phyloP scores from a whole-genome alignment of 2,888 invertebrate genomes.

The Chalcosyrphus nemorum region DNA sequence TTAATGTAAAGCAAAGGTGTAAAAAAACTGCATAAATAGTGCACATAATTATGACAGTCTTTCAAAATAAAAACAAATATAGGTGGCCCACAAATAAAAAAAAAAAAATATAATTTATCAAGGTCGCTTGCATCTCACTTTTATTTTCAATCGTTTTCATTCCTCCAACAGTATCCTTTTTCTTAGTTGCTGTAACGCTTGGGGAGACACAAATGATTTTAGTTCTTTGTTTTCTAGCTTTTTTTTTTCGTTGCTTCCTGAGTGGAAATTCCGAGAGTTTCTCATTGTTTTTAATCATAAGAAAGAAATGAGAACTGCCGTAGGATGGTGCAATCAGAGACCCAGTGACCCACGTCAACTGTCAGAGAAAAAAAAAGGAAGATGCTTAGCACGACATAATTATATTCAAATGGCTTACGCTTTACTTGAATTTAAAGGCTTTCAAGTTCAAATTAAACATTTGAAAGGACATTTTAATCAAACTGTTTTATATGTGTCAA shows the following conservation, averaged over 20 bases:
- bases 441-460: no score
- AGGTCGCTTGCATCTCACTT: background rate
- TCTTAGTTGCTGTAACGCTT: background rate
- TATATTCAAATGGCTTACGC: no score
- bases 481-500: no score
- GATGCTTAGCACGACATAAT: background rate
- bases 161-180: background rate
- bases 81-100: background rate
- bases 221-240: background rate
- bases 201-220: constrained; percentile 22
- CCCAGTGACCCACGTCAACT: constrained; percentile 7
- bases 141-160: background rate
- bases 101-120: background rate
- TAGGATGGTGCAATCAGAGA: background rate
- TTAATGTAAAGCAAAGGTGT: background rate
- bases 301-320: background rate
- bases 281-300: constrained; percentile 9
- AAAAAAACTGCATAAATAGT: background rate
- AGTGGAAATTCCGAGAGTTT: background rate
- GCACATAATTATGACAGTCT: background rate
- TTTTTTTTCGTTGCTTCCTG: background rate
- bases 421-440: no score
- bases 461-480: no score
- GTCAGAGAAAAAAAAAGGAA: background rate
- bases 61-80: background rate